A percentile compares a stretch with the other conserved stretches of the same genome.
phyloP scores from a whole-genome alignment of 2,888 invertebrate species.

The Pandemis corylana region DNA sequence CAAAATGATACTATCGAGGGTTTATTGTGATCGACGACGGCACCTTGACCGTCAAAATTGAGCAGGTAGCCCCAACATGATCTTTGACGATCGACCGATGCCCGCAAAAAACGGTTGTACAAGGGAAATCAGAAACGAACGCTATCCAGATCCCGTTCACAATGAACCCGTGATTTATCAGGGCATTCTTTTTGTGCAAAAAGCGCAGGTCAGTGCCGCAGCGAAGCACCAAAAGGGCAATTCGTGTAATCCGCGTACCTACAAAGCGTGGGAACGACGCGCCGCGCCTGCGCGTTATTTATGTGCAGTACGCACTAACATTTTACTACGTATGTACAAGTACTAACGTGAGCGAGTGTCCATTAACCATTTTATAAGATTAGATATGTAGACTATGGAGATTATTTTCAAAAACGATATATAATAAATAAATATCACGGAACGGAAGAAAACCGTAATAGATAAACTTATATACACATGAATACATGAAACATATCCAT shows the following conservation, averaged over 20 bases:
- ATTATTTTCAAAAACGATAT: no score
- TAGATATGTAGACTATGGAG: no score
- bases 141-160: conserved; percentile 71
- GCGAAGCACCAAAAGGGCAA: conserved; percentile 83
- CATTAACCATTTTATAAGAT: neutral
- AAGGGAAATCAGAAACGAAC: conserved; percentile 67
- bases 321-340: neutral
- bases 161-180: conserved; percentile 82
- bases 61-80: conserved; percentile 78
- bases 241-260: conserved; percentile 78
- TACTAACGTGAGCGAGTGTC: neutral
- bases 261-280: conserved; percentile 69
- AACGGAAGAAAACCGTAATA: no score
- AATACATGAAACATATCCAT: no score
- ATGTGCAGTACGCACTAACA: neutral
- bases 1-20: conserved; percentile 64
- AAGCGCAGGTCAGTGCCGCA: conserved; percentile 79
- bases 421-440: no score
- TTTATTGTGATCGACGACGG: conserved; percentile 77
- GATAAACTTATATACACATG: no score
- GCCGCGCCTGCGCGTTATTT: conserved; percentile 46
- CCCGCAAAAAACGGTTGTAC: conserved; percentile 69
- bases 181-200: conserved; percentile 79
- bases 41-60: conserved; percentile 80
- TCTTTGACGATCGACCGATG: conserved; percentile 62